phyloP scores from a whole-genome alignment of 2,113 vertebrate species.

The Potamarius usumacintae region DNA sequence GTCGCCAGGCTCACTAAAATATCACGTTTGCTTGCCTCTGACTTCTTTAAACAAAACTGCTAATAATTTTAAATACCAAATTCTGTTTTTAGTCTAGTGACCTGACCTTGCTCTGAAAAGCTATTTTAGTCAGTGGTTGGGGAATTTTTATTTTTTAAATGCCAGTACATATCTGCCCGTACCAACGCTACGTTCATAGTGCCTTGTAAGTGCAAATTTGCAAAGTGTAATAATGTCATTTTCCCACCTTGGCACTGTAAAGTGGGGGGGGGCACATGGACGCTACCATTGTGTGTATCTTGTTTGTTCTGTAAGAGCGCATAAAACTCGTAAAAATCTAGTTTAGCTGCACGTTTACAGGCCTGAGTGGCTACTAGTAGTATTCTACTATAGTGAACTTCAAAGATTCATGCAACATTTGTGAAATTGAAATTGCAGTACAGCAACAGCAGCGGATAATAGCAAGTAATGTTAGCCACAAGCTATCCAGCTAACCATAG shows the following conservation, averaged over 20 bases:
- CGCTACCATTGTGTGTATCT: too few species aligned
- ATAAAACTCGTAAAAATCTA: background rate
- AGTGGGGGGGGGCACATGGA: background rate
- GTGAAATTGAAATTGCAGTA: background rate
- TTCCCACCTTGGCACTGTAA: background rate
- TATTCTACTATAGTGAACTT: background rate
- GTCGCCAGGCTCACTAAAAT: background rate
- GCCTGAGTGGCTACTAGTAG: background rate
- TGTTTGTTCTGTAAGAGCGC: background rate
- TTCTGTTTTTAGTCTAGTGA: background rate
- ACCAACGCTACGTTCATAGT: background rate
- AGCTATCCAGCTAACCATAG: background rate
- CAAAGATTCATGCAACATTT: background rate
- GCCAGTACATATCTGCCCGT: background rate
- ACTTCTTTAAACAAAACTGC: background rate
- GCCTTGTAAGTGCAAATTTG: constrained; percentile 1
- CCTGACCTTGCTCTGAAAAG: background rate
- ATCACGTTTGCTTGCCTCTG: background rate
- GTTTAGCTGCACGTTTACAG: background rate
- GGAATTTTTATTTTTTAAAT: background rate
- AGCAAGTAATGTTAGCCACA: background rate
- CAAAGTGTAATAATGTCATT: background rate
- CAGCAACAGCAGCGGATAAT: background rate
- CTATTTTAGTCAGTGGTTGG: too few species aligned
- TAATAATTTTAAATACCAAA: background rate